Percentiles rank a stretch among this genome's conserved stretches.
Conservation (phyloP, 2,113 vertebrate genomes). For the Morone chrysops region DNA sequence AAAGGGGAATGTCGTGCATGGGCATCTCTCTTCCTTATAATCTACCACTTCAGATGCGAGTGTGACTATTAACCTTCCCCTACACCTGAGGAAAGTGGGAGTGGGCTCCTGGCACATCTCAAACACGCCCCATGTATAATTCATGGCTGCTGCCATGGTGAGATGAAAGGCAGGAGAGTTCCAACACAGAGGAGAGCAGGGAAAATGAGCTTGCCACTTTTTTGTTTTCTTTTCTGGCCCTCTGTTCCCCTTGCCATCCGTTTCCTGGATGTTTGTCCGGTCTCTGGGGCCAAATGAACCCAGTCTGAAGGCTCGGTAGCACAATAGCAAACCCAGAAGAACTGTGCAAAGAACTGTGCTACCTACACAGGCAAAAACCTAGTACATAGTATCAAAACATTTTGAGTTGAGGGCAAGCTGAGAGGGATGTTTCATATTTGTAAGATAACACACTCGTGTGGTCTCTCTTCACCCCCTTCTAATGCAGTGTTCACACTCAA, state of each 20-base stretch:
- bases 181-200: conserved; percentile 37
- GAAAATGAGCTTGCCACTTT: conserved; percentile 62
- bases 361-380: not conserved
- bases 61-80: conserved; percentile 73
- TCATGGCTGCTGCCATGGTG: conserved; percentile 54
- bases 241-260: conserved; percentile 29
- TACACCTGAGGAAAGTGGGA: conserved; percentile 70
- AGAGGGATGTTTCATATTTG: conserved; percentile 32
- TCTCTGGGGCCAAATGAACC: conserved; percentile 54
- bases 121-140: conserved; percentile 74
- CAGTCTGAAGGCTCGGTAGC: conserved; percentile 35
- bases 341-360: conserved; percentile 3
- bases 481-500: conserved; percentile 61
- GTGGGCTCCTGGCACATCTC: conserved; percentile 68
- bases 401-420: conserved; percentile 14
- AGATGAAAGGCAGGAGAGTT: conserved; percentile 73
- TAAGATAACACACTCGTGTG: conserved; percentile 17
- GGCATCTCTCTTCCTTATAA: conserved; percentile 71
- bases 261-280: conserved; percentile 60
- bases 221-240: not conserved
- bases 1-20: conserved; percentile 39
- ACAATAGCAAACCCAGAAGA: conserved; percentile 30
- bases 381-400: not conserved
- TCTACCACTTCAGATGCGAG: conserved; percentile 71
- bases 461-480: conserved; percentile 38